Percentiles rank a stretch among this genome's conserved stretches.
Evolutionary conservation across 2,113 vertebrate species (phyloP).

Genomic region (Macquaria ambigua): DNA sequence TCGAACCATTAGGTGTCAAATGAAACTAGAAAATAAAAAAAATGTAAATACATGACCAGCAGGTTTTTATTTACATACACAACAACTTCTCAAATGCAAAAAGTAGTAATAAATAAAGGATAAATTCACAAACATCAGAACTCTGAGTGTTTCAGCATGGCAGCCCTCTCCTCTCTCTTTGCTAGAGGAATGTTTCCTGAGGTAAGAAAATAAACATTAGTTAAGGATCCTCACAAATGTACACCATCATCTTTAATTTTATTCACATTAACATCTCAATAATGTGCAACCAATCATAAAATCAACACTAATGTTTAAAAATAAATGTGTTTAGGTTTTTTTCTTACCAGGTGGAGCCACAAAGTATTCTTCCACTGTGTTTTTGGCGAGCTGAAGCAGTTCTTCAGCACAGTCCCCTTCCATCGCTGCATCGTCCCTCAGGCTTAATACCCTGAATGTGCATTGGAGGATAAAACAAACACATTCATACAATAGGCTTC

Average conservation of each 20-base stretch:
- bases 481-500: background rate
- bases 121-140: conserved; percentile 50
- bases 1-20: background rate
- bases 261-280: background rate
- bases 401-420: conserved; percentile 89
- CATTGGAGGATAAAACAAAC: background rate
- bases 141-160: conserved; percentile 76
- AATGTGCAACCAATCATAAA: background rate
- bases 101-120: background rate
- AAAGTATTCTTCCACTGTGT: conserved; percentile 93
- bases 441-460: conserved; percentile 85
- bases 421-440: conserved; percentile 86
- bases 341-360: conserved; percentile 93
- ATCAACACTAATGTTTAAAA: background rate
- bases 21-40: conserved; percentile 17
- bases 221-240: background rate
- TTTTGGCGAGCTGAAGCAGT: conserved; percentile 87
- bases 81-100: background rate
- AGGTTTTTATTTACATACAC: background rate
- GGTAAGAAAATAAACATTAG: conserved; percentile 15
- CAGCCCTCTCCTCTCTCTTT: conserved; percentile 81
- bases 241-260: background rate
- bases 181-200: conserved; percentile 93
- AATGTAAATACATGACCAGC: background rate
- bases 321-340: background rate